Evolutionary conservation across 1,140 invertebrate genomes (phyloP).

Genomic region (Hyles vespertilio): DNA sequence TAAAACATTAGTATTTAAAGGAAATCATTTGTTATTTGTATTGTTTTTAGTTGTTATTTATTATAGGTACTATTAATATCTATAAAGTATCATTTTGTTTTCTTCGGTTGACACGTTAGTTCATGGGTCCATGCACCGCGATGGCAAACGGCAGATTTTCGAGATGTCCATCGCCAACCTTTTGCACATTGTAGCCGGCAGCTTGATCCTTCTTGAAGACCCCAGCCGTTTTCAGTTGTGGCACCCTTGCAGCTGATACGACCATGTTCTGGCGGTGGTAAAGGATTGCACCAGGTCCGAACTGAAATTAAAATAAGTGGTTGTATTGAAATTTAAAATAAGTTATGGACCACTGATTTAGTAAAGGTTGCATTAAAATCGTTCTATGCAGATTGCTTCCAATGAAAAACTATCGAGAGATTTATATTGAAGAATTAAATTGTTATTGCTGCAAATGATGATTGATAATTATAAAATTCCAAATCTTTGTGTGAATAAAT

Average conservation of each 20-base stretch:
- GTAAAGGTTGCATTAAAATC: too few relatives aligned
- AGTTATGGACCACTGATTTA: too few relatives aligned
- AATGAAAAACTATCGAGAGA: too few relatives aligned
- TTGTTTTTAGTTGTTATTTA: too few relatives aligned
- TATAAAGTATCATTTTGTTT: conserved; percentile 8
- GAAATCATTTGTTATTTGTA: too few relatives aligned
- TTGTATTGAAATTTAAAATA: too few relatives aligned
- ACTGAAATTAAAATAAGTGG: conserved; percentile 27
- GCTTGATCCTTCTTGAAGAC: conserved; percentile 44
- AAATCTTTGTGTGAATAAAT: too few relatives aligned
- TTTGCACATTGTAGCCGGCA: conserved; percentile 44
- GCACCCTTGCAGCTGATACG: conserved; percentile 48
- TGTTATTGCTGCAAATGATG: too few relatives aligned
- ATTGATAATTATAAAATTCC: too few relatives aligned
- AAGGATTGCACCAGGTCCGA: conserved; percentile 42
- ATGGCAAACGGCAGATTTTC: conserved; percentile 39
- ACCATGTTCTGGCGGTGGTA: conserved; percentile 42
- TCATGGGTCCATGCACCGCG: conserved; percentile 45
- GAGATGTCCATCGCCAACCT: conserved; percentile 37
- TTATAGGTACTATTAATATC: neutral
- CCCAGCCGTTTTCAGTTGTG: conserved; percentile 18
- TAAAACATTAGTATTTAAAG: too few relatives aligned
- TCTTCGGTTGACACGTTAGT: conserved; percentile 38
- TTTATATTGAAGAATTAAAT: too few relatives aligned
- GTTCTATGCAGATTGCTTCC: too few relatives aligned